Percentiles rank a stretch among this genome's conserved stretches.
Conservation (phyloP, 1,140 invertebrate species). For the Caerostris darwini region DNA sequence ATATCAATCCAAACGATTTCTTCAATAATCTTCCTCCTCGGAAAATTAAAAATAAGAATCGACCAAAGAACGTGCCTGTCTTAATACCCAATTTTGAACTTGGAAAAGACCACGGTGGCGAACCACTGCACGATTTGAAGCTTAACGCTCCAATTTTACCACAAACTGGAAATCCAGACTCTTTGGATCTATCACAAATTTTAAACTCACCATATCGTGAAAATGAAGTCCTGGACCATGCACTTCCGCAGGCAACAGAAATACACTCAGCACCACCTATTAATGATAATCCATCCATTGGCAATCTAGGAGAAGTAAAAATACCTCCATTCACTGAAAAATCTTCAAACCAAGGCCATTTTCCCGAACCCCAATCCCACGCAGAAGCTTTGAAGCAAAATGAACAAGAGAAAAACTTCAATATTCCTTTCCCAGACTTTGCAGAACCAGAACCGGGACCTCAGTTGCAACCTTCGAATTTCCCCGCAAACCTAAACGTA, state of each 20-base stretch:
- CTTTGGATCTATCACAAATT: constrained; percentile 58
- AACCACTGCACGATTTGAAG: constrained; percentile 26
- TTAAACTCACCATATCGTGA: constrained; percentile 15
- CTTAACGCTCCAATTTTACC: constrained; percentile 32
- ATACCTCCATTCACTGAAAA: neutral
- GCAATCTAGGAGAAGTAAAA: neutral
- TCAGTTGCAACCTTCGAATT: constrained; percentile 66
- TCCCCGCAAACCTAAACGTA: constrained; percentile 38
- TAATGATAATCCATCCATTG: neutral
- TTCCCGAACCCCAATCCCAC: neutral
- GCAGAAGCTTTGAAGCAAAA: constrained; percentile 46
- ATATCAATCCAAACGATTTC: constrained; percentile 64
- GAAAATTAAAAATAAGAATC: constrained; percentile 62
- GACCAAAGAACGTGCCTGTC: constrained; percentile 43
- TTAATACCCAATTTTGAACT: constrained; percentile 32
- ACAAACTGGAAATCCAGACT: constrained; percentile 1
- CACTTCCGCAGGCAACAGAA: constrained; percentile 1
- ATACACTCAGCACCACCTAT: neutral
- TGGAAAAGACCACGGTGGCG: constrained; percentile 13
- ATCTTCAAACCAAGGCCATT: neutral
- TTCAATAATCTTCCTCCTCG: constrained; percentile 48
- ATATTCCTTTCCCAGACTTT: constrained; percentile 75
- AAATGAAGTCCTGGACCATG: constrained; percentile 58
- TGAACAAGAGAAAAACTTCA: constrained; percentile 28
- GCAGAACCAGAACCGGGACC: constrained; percentile 73